phyloP scores from a whole-genome alignment of 2,113 vertebrate species.

The Microcebus ravelobensis region DNA sequence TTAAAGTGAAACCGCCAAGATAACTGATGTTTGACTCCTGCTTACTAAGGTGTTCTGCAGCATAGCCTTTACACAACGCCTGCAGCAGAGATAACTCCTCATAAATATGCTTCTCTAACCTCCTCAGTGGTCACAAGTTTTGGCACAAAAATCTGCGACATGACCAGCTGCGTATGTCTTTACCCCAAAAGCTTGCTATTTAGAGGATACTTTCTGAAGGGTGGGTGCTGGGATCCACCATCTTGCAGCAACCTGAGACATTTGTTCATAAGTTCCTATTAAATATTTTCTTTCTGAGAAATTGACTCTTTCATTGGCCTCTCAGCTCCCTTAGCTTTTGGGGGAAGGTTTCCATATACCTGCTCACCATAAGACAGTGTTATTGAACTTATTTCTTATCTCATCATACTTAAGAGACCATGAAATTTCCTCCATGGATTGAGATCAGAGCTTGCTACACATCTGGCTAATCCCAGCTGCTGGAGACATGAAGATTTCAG shows the following conservation, averaged over 20 bases:
- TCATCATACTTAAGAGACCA: background rate
- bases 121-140: background rate
- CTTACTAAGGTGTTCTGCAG: background rate
- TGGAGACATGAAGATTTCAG: background rate
- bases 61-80: background rate
- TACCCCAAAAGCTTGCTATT: background rate
- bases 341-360: background rate
- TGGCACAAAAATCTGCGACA: background rate
- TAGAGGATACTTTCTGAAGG: background rate
- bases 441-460: background rate
- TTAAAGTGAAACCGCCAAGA: background rate
- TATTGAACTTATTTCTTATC: background rate
- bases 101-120: background rate
- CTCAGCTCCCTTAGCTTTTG: background rate
- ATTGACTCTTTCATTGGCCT: background rate
- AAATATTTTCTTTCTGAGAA: background rate
- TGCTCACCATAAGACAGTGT: background rate
- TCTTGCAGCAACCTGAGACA: background rate
- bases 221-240: background rate
- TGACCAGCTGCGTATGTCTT: background rate
- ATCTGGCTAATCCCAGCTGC: background rate
- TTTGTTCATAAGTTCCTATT: background rate
- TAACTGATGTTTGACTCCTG: background rate
- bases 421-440: background rate
- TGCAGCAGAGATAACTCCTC: background rate